Percentiles rank a stretch among this genome's conserved stretches.
Evolutionary conservation across 2,888 invertebrate genomes (phyloP).

Genomic region (Folsomia manolachei): DNA sequence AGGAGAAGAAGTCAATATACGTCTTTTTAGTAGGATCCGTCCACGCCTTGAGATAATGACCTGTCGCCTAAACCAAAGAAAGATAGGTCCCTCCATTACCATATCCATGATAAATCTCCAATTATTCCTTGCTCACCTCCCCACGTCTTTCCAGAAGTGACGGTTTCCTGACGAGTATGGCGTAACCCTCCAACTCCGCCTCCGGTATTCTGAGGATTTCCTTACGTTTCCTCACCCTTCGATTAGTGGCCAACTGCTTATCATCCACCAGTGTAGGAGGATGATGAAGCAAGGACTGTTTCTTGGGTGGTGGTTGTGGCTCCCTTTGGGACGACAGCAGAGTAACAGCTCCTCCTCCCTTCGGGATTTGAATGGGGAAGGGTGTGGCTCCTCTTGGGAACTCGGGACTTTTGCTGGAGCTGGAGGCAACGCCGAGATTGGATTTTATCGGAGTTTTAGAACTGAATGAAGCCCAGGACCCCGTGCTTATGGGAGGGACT

Average conservation of each 20-base stretch:
- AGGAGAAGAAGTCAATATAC: conserved; percentile 25
- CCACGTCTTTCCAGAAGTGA: conserved; percentile 30
- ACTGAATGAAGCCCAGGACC: neutral
- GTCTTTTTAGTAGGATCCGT: neutral
- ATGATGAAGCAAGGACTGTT: neutral
- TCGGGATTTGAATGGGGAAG: neutral
- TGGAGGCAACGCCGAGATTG: neutral
- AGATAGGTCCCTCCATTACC: too few relatives aligned
- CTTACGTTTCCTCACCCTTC: conserved; percentile 13
- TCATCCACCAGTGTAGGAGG: neutral
- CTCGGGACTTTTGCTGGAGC: neutral
- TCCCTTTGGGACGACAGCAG: neutral
- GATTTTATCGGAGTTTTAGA: neutral
- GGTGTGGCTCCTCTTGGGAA: neutral
- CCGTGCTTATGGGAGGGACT: too few relatives aligned
- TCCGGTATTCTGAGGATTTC: conserved; percentile 39
- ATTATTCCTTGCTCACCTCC: conserved; percentile 24
- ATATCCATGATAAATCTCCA: too few relatives aligned
- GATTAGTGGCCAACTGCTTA: too few relatives aligned
- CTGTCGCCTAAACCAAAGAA: too few relatives aligned
- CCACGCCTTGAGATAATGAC: conserved; percentile 7
- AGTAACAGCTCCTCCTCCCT: neutral
- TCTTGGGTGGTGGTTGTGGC: neutral
- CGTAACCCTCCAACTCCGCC: conserved; percentile 27
- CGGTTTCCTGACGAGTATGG: conserved; percentile 11